Conservation (phyloP, 2,888 invertebrate species). For the Terebella lapidaria region DNA sequence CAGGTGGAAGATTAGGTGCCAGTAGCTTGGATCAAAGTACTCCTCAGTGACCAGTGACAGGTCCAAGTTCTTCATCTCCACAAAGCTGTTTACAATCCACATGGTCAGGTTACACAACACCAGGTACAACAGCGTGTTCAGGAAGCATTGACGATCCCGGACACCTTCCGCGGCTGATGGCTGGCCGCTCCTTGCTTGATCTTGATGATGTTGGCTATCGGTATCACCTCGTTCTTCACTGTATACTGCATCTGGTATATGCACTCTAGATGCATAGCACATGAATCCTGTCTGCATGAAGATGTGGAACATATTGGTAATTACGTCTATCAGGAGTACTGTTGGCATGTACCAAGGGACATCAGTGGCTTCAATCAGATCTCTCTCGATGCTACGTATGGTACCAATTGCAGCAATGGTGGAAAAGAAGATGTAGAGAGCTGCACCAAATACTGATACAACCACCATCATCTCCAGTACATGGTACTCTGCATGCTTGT, state of each 20-base stretch:
- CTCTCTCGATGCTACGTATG: too few species aligned
- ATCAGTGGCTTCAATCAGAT: too few species aligned
- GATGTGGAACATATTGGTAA: not conserved
- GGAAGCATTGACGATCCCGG: too few species aligned
- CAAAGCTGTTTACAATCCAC: not conserved
- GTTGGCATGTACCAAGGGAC: too few species aligned
- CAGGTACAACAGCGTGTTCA: not conserved
- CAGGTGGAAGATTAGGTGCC: not conserved
- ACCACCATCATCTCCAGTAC: not conserved
- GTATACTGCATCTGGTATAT: too few species aligned
- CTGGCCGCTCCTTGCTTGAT: too few species aligned
- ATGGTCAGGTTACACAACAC: not conserved
- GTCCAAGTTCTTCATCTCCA: not conserved
- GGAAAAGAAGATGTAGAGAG: not conserved
- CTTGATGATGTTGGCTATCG: too few species aligned
- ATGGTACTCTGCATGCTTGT: not conserved
- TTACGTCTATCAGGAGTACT: not conserved
- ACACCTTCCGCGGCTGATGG: too few species aligned
- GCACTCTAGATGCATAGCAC: not conserved
- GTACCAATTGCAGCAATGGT: not conserved
- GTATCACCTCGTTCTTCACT: too few species aligned
- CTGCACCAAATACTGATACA: not conserved
- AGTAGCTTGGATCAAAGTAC: not conserved
- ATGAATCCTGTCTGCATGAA: not conserved
- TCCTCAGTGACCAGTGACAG: not conserved